Percentiles rank a stretch among this genome's conserved stretches.
Conservation (phyloP, 1,140 invertebrate species). For the Lethrus apterus region DNA sequence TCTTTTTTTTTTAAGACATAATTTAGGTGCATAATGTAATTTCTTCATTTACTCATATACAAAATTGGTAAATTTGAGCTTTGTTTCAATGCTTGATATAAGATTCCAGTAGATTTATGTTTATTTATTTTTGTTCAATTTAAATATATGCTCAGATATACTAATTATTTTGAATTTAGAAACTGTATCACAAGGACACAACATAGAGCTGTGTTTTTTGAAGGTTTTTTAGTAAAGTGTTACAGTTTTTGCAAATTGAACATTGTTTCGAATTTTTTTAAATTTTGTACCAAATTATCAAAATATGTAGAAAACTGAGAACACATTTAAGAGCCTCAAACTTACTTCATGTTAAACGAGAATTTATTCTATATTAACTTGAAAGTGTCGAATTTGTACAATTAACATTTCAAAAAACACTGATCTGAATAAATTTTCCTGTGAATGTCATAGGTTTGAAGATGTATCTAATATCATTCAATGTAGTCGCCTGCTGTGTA, state of each 20-base stretch:
- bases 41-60: not conserved
- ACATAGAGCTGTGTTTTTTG: conserved; percentile 4
- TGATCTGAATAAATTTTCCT: no score
- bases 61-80: not conserved
- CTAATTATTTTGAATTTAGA: no score
- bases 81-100: conserved; percentile 1
- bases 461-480: no score
- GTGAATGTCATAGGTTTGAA: no score
- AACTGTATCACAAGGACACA: no score
- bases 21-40: not conserved
- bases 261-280: conserved; percentile 3
- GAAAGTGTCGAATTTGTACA: no score
- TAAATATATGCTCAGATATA: conserved; percentile 1
- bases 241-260: conserved; percentile 9
- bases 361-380: no score
- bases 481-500: no score
- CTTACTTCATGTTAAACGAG: no score
- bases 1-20: not conserved
- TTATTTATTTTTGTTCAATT: conserved; percentile 6
- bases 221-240: conserved; percentile 8
- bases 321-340: no score
- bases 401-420: no score
- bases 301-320: no score
- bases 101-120: conserved; percentile 11
- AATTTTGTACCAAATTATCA: not conserved